A percentile compares a stretch with the other conserved stretches of the same genome.
Conservation (phyloP, 1,140 invertebrate genomes). For the Doryteuthis pealeii region DNA sequence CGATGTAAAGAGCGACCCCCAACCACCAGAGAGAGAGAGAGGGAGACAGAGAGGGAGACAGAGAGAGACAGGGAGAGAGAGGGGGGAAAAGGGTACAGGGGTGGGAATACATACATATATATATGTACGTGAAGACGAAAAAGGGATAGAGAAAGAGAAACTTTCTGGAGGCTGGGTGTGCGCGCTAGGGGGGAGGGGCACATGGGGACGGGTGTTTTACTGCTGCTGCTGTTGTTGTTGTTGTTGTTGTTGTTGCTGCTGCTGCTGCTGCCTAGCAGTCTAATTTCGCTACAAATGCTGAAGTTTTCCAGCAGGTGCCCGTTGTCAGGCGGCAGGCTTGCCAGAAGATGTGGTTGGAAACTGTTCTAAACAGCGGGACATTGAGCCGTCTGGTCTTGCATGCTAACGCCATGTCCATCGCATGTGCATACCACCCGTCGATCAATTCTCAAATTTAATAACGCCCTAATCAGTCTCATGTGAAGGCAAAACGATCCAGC, state of each 20-base stretch:
- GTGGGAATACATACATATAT: background rate
- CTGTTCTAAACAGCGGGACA: background rate
- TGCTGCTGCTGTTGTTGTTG: background rate
- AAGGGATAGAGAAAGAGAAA: background rate
- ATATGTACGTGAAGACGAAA: too few species aligned
- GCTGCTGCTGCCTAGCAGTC: background rate
- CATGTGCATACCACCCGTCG: background rate
- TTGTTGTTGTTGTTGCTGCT: background rate
- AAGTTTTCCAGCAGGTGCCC: conserved; percentile 7
- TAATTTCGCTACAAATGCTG: background rate
- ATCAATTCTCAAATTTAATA: background rate
- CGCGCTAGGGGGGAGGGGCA: background rate
- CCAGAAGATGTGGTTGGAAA: background rate
- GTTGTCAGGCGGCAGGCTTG: background rate
- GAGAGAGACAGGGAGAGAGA: background rate
- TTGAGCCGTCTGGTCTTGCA: background rate
- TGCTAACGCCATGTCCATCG: background rate
- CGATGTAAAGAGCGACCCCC: background rate
- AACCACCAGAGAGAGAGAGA: background rate
- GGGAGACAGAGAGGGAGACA: background rate
- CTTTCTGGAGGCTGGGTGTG: background rate
- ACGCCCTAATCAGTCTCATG: background rate
- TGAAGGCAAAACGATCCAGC: too few species aligned
- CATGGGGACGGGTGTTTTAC: background rate
- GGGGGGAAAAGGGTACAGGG: background rate